These are phyloP conservation scores for Pseudomyrmex pallidus DNA, from an alignment of 1,140 invertebrate species.

Conservation along the genomic window DNA sequence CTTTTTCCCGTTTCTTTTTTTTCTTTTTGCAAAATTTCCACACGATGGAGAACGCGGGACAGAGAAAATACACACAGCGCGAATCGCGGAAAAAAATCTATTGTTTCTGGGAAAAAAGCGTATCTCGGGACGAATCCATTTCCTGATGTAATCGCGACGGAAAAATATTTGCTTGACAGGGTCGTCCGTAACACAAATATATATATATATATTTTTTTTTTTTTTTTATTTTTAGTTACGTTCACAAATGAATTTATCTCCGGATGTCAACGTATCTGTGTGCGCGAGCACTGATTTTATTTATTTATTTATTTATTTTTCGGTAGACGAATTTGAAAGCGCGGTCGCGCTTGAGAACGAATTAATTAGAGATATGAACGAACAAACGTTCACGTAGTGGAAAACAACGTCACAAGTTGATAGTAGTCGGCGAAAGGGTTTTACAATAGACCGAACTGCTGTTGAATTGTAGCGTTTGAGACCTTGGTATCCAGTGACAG, in stretches of 20 bases:
- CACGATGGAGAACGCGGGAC: neutral
- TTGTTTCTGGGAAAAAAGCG: conserved; percentile 2
- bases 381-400: neutral
- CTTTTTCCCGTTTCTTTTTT: neutral
- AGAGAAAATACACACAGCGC: neutral
- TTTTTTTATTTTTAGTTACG: neutral
- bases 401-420: conserved; percentile 28
- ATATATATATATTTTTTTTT: too few species aligned
- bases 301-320: neutral
- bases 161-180: conserved; percentile 20
- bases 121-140: conserved; percentile 26
- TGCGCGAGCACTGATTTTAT: neutral
- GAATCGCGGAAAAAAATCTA: conserved; percentile 8
- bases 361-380: conserved; percentile 52
- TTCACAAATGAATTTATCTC: conserved; percentile 8
- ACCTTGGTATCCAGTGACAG: conserved; percentile 20
- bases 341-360: conserved; percentile 34
- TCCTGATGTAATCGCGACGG: neutral
- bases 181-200: too few species aligned
- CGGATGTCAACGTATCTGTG: neutral
- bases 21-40: neutral
- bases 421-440: neutral
- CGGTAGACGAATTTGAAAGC: neutral
- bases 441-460: conserved; percentile 29
- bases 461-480: conserved; percentile 40